Conservation (phyloP, 2,888 invertebrate genomes). For the Drosophila ustulata region DNA sequence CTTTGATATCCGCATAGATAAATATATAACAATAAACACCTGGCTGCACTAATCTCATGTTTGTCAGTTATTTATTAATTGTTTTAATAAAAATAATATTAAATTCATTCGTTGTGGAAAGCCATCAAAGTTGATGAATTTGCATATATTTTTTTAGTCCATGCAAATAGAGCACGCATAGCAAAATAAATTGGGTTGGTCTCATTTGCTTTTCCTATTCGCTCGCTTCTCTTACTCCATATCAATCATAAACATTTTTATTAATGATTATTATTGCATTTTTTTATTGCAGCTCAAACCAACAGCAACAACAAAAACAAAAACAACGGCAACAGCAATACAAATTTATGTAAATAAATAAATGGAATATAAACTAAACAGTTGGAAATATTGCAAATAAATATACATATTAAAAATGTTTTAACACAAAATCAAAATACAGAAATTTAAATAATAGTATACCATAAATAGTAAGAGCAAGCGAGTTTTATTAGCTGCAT, state of each 20-base stretch:
- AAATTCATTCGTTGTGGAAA: constrained; percentile 6
- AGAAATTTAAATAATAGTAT: constrained; percentile 15
- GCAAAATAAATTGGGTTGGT: constrained; percentile 27
- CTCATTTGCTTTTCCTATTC: neutral
- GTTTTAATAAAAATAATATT: neutral
- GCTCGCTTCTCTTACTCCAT: neutral
- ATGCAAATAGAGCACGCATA: constrained; percentile 16
- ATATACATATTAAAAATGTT: neutral
- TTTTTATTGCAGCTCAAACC: constrained; percentile 34
- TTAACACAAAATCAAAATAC: constrained; percentile 26
- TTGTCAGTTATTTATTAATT: neutral
- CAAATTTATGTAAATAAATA: constrained; percentile 21
- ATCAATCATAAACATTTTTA: neutral
- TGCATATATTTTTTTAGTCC: constrained; percentile 21
- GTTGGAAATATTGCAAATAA: constrained; percentile 5
- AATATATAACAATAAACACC: neutral
- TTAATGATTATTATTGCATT: constrained; percentile 2
- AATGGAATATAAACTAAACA: constrained; percentile 18
- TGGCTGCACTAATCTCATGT: neutral
- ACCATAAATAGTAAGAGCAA: constrained; percentile 40
- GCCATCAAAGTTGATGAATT: constrained; percentile 26
- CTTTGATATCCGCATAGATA: no score
- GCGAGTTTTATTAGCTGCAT: constrained; percentile 25
- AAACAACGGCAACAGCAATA: constrained; percentile 11
- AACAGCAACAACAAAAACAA: constrained; percentile 13